These are phyloP conservation scores for Megalopta genalis DNA, from an alignment of 1,140 invertebrate species.

Conservation along the genomic window DNA sequence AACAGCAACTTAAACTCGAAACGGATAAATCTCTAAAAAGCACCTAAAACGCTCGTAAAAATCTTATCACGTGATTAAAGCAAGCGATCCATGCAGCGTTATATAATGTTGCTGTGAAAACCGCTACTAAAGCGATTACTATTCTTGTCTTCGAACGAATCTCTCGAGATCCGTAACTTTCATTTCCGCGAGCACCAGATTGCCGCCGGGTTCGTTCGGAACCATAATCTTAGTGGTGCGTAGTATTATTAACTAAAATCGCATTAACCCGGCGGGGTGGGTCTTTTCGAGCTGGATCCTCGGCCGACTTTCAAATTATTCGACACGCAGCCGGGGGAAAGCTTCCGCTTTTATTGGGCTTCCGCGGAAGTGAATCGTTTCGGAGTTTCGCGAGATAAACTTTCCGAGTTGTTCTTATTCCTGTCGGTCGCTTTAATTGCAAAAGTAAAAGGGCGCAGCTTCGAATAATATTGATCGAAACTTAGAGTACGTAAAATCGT, in stretches of 20 bases:
- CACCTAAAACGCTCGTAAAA: no score
- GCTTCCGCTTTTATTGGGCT: slow-evolving; percentile 16
- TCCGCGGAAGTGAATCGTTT: not conserved
- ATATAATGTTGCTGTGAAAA: not conserved
- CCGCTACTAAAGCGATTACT: not conserved
- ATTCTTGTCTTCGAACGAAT: not conserved
- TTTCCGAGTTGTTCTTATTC: slow-evolving; percentile 1
- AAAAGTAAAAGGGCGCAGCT: not conserved
- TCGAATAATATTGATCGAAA: not conserved
- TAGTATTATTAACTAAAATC: not conserved
- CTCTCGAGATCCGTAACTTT: not conserved
- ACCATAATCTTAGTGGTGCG: no score
- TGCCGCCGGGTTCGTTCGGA: not conserved
- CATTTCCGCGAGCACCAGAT: not conserved
- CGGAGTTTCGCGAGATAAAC: not conserved
- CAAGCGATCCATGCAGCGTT: no score
- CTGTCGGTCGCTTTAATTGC: slow-evolving; percentile 8
- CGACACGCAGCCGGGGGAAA: not conserved
- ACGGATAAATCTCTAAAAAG: no score
- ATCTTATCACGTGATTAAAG: no score
- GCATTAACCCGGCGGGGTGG: not conserved
- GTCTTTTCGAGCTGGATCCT: not conserved
- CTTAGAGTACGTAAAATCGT: not conserved
- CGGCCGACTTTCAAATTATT: slow-evolving; percentile 12
- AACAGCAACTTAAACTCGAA: no score